Evolutionary conservation across 2,113 vertebrate species (phyloP).

Genomic region (Lepisosteus osseus): DNA sequence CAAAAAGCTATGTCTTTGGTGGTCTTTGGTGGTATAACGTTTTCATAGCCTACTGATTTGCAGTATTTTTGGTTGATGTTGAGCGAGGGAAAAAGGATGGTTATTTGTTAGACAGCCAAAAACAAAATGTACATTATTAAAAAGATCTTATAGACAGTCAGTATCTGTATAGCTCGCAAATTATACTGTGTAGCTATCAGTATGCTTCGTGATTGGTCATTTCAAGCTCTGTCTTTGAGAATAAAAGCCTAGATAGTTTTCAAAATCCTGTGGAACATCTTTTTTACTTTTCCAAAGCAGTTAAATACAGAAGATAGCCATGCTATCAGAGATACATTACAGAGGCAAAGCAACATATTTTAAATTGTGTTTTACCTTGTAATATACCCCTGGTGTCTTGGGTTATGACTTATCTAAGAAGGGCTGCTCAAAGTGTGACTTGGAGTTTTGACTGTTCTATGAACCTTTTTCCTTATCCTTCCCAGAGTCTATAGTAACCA

Average conservation of each 20-base stretch:
- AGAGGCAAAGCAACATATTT: neutral
- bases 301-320: slow-evolving; percentile 5
- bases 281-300: neutral
- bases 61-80: too few species aligned
- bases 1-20: too few species aligned
- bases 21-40: too few species aligned
- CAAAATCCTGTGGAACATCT: neutral
- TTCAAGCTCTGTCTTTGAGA: neutral
- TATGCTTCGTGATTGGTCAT: neutral
- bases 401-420: neutral
- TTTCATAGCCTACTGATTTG: too few species aligned
- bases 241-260: neutral
- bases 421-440: slow-evolving; percentile 17
- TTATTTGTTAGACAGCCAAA: too few species aligned
- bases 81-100: too few species aligned
- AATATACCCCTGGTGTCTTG: neutral
- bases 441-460: slow-evolving; percentile 13
- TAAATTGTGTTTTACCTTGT: neutral
- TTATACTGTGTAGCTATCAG: too few species aligned
- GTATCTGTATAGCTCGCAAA: too few species aligned
- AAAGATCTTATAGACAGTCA: too few species aligned
- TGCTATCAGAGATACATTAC: slow-evolving; percentile 2
- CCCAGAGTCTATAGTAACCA: neutral
- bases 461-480: slow-evolving; percentile 13
- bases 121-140: too few species aligned